These are phyloP conservation scores for Megaceryle torquata DNA, from an alignment of 2,113 vertebrate genomes.

Conservation along the genomic window DNA sequence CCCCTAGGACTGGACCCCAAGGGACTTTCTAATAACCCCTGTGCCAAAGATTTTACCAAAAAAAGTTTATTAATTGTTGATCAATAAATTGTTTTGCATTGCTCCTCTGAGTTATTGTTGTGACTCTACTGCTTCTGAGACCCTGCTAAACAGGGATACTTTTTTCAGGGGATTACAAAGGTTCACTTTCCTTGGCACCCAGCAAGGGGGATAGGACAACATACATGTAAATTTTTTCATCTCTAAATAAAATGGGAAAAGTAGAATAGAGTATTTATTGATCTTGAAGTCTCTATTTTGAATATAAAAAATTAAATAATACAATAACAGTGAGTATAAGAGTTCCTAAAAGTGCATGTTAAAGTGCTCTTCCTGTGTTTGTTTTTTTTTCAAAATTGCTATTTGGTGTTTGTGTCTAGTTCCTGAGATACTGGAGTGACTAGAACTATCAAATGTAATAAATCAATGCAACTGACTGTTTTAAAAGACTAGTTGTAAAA, in stretches of 20 bases:
- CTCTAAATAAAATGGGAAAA: not conserved
- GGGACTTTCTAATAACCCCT: too few relatives aligned
- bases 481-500: not conserved
- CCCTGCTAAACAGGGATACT: too few relatives aligned
- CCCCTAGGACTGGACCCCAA: too few relatives aligned
- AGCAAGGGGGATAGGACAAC: too few relatives aligned
- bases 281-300: not conserved
- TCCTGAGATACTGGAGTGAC: not conserved
- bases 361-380: not conserved
- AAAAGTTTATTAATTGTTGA: too few relatives aligned
- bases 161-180: too few relatives aligned
- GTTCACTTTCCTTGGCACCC: too few relatives aligned
- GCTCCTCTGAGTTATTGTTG: too few relatives aligned
- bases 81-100: too few relatives aligned
- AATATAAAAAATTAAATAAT: not conserved
- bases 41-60: too few relatives aligned
- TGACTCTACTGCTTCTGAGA: too few relatives aligned
- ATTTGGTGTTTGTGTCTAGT: not conserved
- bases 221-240: not conserved
- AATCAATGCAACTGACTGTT: not conserved
- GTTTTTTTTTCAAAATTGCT: not conserved
- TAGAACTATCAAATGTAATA: not conserved
- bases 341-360: not conserved
- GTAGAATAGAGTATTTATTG: not conserved
- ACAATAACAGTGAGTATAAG: not conserved